Evolutionary conservation across 1,140 invertebrate genomes (phyloP), one percentile per base, ranked within the genome.

Genomic region (Drosophila ambigua): DNA sequence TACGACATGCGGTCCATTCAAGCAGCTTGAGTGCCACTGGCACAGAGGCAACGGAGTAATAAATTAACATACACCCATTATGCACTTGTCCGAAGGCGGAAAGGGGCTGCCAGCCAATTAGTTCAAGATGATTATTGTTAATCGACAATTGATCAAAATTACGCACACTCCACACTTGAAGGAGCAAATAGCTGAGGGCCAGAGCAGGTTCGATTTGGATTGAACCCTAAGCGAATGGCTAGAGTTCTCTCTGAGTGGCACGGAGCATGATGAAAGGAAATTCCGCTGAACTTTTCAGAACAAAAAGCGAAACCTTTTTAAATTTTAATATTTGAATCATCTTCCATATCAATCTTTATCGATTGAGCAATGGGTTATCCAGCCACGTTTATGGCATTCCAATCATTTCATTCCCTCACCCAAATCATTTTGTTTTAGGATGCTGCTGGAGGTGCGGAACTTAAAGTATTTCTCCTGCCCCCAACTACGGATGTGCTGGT

Each of bases 71-170:
- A 53, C 45, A 77, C 69, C 71, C 60, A 78, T 65, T 39, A 62
- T 43, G 48, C 61, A 75, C 71, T 77, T 61, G 48, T 41, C 43
- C 13, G 20, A 20, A 20, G 20, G 20, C 1, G 20, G 20, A 20
- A 20, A 20, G 20, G 1, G 2, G 20, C 20, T 31, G 43, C 45
- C 28, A 35, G 48, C 62, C 66, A 77, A 69, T 74, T 61, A 9
- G 55, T 44, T 57, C 15, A 51, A 61, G 55, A 77, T 75, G 65
- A 77, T 75, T 76, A 65, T 66, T 72, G 72, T 72, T 72, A 72
- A 78, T 43, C 35, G 48, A 4, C 59, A 11, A 52, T 75, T 66
- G 57, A 72, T 62, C 52, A 66, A 65, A 65, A 71, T 45, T 66
- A 20, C 52, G 23, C 20, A 60, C 43, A 20, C 20, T 8, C 13